A percentile compares a stretch with the other conserved stretches of the same genome.
phyloP scores from a whole-genome alignment of 2,113 vertebrate species.

The Dolichotis patagonum region DNA sequence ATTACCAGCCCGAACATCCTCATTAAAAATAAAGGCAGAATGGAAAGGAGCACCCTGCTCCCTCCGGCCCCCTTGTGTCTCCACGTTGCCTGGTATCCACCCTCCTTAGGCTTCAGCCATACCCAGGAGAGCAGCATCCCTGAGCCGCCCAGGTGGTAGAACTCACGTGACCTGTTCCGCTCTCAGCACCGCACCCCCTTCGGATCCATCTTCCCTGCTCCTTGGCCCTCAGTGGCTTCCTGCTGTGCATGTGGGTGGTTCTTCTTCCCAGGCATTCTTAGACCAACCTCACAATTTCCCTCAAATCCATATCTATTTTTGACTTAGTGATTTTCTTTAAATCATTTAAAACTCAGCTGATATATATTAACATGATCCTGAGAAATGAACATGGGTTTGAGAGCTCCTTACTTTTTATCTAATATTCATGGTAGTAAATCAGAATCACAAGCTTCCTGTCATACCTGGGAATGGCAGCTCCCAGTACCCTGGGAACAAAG shows the following conservation, averaged over 20 bases:
- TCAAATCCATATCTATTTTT: neutral
- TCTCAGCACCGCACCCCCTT: neutral
- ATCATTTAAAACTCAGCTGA: neutral
- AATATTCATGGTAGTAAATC: neutral
- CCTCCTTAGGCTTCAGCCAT: neutral
- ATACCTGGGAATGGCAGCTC: neutral
- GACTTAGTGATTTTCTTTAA: neutral
- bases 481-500: neutral
- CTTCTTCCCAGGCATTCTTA: neutral
- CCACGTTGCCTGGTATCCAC: neutral
- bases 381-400: neutral
- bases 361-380: neutral
- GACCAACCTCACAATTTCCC: neutral
- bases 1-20: neutral
- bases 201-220: neutral
- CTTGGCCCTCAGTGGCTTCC: no score
- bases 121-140: neutral
- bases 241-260: neutral
- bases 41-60: neutral
- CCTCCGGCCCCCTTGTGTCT: neutral
- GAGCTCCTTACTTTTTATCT: neutral
- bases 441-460: neutral
- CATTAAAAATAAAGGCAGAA: neutral
- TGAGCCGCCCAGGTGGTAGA: neutral
- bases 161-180: fast-evolving